These are phyloP conservation scores for Saccostrea echinata DNA, from an alignment of 1,140 invertebrate species.

Conservation along the genomic window DNA sequence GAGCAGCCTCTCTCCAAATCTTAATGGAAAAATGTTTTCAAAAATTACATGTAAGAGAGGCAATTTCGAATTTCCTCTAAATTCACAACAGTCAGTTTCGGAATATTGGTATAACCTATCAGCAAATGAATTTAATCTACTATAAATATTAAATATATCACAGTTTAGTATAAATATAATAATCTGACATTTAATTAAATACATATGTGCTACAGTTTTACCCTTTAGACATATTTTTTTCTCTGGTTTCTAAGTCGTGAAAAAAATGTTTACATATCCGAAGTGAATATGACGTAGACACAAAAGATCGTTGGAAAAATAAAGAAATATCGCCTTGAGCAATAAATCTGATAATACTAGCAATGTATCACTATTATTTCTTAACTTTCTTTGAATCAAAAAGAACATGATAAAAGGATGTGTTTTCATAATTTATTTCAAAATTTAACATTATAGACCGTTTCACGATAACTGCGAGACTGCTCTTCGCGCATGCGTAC, in stretches of 20 bases:
- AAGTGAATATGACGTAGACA: constrained; percentile 2
- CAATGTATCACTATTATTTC: neutral
- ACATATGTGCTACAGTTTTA: neutral
- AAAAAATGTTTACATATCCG: constrained; percentile 27
- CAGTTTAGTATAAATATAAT: neutral
- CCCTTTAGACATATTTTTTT: constrained; percentile 31
- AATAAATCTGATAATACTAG: neutral
- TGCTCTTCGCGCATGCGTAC: too few relatives aligned
- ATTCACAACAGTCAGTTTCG: neutral
- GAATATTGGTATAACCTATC: neutral
- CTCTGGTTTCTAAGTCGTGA: constrained; percentile 25
- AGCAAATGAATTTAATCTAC: neutral
- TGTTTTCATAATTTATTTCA: constrained; percentile 13
- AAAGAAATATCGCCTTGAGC: neutral
- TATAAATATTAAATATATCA: neutral
- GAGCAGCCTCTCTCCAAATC: constrained; percentile 60
- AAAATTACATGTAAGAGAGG: neutral
- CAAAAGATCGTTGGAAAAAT: neutral
- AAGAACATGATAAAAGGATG: too few relatives aligned
- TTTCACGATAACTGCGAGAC: too few relatives aligned
- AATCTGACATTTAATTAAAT: neutral
- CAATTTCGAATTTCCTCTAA: constrained; percentile 10
- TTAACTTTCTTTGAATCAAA: too few relatives aligned
- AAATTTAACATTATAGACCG: too few relatives aligned
- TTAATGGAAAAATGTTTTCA: constrained; percentile 2